Percentiles rank a stretch among this genome's conserved stretches.
phyloP scores from a whole-genome alignment of 2,797 vertebrate genomes.

The Paedocypris micromegethes region DNA sequence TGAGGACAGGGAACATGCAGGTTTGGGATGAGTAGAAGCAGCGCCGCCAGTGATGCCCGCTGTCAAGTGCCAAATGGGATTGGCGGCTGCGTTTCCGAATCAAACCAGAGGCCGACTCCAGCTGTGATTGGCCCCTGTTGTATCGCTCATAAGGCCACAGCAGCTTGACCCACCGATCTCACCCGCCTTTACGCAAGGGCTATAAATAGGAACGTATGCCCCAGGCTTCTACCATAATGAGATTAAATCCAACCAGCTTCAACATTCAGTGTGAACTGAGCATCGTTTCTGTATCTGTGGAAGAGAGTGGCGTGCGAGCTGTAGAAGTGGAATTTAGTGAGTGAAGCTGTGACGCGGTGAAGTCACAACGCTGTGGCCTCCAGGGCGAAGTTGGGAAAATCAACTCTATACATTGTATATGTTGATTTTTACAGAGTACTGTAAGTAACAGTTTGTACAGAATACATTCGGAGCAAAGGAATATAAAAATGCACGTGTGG shows the following conservation, averaged over 20 bases:
- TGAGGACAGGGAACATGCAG: slow-evolving; percentile 14
- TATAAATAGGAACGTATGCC: slow-evolving; percentile 69
- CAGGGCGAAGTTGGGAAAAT: no score
- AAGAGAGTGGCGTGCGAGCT: slow-evolving; percentile 19
- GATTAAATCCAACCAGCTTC: slow-evolving; percentile 70
- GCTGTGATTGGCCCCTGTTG: slow-evolving; percentile 51
- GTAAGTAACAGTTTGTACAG: no score
- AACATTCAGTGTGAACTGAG: slow-evolving; percentile 62
- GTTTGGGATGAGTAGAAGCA: slow-evolving; percentile 17
- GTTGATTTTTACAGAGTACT: no score
- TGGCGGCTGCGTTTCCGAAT: slow-evolving; percentile 51
- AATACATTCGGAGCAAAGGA: no score
- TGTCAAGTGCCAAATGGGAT: slow-evolving; percentile 50
- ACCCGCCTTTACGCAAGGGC: slow-evolving; percentile 52
- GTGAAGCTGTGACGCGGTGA: neutral
- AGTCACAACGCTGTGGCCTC: no score
- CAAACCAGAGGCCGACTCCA: slow-evolving; percentile 50
- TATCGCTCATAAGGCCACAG: slow-evolving; percentile 45
- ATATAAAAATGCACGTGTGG: no score
- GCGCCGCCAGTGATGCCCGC: slow-evolving; percentile 26
- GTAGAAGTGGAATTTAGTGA: neutral
- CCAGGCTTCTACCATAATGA: slow-evolving; percentile 64
- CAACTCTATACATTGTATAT: no score
- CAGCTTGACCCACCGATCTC: slow-evolving; percentile 42
- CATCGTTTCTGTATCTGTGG: slow-evolving; percentile 55